Evolutionary conservation across 1,140 invertebrate genomes (phyloP), one percentile per base, ranked within the genome.

Genomic region (Drosophila sturtevanti): DNA sequence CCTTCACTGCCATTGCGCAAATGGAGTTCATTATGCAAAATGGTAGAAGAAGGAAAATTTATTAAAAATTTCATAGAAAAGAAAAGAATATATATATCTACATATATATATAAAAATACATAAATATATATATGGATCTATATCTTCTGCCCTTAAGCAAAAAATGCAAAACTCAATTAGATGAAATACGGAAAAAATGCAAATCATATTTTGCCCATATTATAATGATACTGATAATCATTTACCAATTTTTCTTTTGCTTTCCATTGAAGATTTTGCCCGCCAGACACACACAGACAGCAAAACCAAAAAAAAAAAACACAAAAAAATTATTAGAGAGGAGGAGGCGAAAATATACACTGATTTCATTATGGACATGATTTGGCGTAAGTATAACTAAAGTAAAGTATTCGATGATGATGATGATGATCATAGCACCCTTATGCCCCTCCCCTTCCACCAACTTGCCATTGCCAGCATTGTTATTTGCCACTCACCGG

Each of bases 121-220:
- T 60, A 70, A 81, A 78, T 69, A 51, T 54, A 78, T 68, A 69
- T 73, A 72, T 61, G 22, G 59, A 65, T 59, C 65, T 62, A 67
- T 67, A 54, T 66, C 27, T 24, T 66, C 18, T 24, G 34, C 27
- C 76, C 82, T 58, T 60, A 37, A 69, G 82, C 71, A 37, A 12
- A 48, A 70, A 37, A 63, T 74, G 63, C 69, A 66, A 67, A 87
- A 77, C 79, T 87, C 79, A 87, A 89, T 86, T 86, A 87, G 82
- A 69, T 79, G 48, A 62, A 61, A 58, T 37, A 34, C 12, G 27
- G 11, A 11, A 44, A 72, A 63, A 54, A 86, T 87, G 82, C 82
- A 86, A 87, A 87, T 86, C 64, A 56, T 61, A 56, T 56, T 70
- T 77, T 61, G 24, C n/a, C 56, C 68, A 79, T 31, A 31, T 31